Conservation (phyloP, 92 coral and sea anemone genomes). For the Zoanthus solanderi region DNA sequence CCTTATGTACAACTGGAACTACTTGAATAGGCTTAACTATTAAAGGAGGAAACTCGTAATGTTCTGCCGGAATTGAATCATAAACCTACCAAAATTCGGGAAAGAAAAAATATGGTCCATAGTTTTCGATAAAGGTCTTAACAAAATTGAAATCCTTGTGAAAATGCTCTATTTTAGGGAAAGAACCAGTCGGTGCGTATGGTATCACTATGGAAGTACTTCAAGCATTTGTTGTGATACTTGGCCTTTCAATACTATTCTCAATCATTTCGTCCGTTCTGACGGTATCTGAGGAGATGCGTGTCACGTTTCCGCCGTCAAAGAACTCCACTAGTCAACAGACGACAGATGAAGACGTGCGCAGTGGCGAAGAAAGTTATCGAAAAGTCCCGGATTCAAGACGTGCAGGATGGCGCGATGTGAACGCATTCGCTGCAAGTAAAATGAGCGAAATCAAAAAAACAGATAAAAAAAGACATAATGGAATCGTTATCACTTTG, state of each 20-base stretch:
- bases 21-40: too few relatives aligned
- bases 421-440: slow-evolving; percentile 31
- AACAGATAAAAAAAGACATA: neutral
- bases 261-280: slow-evolving; percentile 88
- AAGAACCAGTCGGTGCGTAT: slow-evolving; percentile 68
- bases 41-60: too few relatives aligned
- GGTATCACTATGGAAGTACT: slow-evolving; percentile 74
- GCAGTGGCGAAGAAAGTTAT: neutral
- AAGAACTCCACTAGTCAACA: slow-evolving; percentile 41
- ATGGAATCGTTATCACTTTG: neutral
- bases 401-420: slow-evolving; percentile 36
- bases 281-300: slow-evolving; percentile 86
- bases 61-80: too few relatives aligned
- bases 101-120: too few relatives aligned
- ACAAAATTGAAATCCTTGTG: neutral
- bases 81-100: too few relatives aligned
- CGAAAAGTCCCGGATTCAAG: slow-evolving; percentile 47
- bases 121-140: neutral
- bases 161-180: slow-evolving; percentile 62
- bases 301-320: slow-evolving; percentile 74
- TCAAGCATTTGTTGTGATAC: slow-evolving; percentile 83
- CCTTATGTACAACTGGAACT: too few relatives aligned
- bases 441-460: neutral
- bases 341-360: slow-evolving; percentile 20
- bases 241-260: slow-evolving; percentile 93